Evolutionary conservation across 2,888 invertebrate species (phyloP), one percentile per base, ranked within the genome.

Genomic region (Drosophila macrothrix): DNA sequence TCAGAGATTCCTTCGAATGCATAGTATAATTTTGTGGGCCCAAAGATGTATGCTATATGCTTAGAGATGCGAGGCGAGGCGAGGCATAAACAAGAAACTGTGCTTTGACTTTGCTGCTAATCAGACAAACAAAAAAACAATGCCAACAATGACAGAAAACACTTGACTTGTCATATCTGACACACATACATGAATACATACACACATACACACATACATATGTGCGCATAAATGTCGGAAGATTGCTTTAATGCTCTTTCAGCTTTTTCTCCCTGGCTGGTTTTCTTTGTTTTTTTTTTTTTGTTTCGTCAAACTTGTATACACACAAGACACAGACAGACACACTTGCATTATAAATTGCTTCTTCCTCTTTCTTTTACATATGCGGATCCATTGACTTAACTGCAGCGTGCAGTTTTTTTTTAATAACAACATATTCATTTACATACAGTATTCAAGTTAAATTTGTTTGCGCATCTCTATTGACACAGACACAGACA

Each of bases 111-210:
- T 52, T 22, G 53, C 53, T 53, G 67, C 67, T 67, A 62, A 58
- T 58, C 76, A 73, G 56, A 62, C 50, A 61, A 52, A 55, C 33
- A 49, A 39, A 22, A 71, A 61, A 56, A 76, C 69, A 75, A 60
- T 63, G 71, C 80, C 62, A 74, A 73, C 73, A 71, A 77, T 59
- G 81, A 65, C 67, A 64, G 61, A 83, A 82, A 79, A 72, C 90
- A 91, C 90, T 88, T 90, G 90, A 90, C 91, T 88, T 83, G 86
- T 91, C 83, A 89, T 85, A 84, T 90, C 80, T 90, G 91, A 91
- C 91, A 85, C 76, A 82, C 80, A 37, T 25, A 12, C 19, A 55
- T 9, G 12, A 12, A 53, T 9, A 33, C 14, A 31, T 9, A 31
- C 31, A 91, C 88, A 85, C 76, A 82, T 80, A 41, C 10, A 9